A percentile compares a stretch with the other conserved stretches of the same genome.
phyloP scores from a whole-genome alignment of 2,797 vertebrate genomes.

The Malurus splendens region DNA sequence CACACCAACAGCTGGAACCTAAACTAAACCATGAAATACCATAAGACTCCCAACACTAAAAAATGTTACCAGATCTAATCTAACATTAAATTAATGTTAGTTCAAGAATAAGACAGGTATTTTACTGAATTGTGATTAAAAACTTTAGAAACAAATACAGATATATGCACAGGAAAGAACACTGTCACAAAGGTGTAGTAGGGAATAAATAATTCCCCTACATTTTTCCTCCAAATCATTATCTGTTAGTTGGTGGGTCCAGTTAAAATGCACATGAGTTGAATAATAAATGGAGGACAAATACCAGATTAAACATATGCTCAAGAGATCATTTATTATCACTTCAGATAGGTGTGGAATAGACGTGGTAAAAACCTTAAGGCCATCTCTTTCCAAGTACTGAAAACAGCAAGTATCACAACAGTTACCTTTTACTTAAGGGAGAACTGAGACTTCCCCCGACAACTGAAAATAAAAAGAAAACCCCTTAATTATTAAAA shows the following conservation, averaged over 20 bases:
- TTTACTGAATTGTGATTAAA: background rate
- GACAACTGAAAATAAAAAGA: background rate
- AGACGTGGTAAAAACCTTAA: background rate
- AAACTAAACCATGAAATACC: background rate
- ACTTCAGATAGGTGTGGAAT: background rate
- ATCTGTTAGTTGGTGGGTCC: background rate
- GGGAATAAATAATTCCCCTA: background rate
- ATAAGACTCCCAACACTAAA: background rate
- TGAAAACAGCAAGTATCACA: background rate
- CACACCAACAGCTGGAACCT: background rate
- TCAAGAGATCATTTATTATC: background rate
- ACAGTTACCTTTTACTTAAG: background rate
- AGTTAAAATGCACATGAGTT: background rate
- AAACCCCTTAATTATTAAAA: background rate
- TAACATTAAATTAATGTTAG: background rate
- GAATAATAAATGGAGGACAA: background rate
- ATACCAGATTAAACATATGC: background rate
- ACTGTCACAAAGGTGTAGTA: background rate
- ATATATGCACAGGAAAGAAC: background rate
- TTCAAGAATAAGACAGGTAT: background rate
- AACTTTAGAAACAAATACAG: background rate
- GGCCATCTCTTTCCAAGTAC: background rate
- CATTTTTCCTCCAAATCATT: background rate
- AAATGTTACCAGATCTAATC: background rate
- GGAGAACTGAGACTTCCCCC: background rate